These are phyloP conservation scores for Peromyscus melanophrys DNA, from an alignment of 2,797 vertebrate species.

Conservation along the genomic window DNA sequence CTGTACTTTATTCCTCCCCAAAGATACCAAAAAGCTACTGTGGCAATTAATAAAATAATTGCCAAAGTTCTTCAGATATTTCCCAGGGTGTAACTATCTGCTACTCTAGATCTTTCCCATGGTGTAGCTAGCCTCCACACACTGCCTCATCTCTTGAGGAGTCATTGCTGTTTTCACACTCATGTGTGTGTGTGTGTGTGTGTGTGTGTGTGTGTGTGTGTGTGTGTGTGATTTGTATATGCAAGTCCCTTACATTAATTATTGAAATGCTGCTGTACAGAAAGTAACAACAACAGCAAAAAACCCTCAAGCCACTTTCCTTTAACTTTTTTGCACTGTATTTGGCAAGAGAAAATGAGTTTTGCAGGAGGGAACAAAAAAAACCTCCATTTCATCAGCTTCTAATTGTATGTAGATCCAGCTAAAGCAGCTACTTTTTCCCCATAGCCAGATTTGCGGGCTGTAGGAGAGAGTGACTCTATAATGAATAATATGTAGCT, in stretches of 20 bases:
- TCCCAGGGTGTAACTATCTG: accelerated
- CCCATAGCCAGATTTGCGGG: slow-evolving; percentile 23
- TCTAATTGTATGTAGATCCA: slow-evolving; percentile 46
- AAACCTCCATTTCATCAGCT: background rate
- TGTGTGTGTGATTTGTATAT: background rate
- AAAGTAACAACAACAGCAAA: slow-evolving; percentile 18
- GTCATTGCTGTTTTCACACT: background rate
- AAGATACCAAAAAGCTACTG: background rate
- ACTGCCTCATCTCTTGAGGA: background rate
- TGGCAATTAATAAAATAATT: background rate
- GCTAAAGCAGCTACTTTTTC: slow-evolving; percentile 50
- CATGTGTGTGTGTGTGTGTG: background rate
- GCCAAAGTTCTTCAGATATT: background rate
- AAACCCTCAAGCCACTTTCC: background rate
- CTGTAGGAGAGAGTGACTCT: background rate
- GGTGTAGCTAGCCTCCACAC: background rate
- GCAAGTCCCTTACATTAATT: slow-evolving; percentile 47
- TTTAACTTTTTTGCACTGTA: slow-evolving; percentile 64
- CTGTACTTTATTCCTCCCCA: accelerated
- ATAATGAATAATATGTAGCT: slow-evolving; percentile 59
- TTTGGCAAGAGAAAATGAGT: slow-evolving; percentile 53
- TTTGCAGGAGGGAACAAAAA: slow-evolving; percentile 63
- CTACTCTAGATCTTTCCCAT: background rate
- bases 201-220: background rate
- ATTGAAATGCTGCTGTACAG: slow-evolving; percentile 51